Evolutionary conservation across 2,888 invertebrate species (phyloP).

Genomic region (Lymantria monacha): DNA sequence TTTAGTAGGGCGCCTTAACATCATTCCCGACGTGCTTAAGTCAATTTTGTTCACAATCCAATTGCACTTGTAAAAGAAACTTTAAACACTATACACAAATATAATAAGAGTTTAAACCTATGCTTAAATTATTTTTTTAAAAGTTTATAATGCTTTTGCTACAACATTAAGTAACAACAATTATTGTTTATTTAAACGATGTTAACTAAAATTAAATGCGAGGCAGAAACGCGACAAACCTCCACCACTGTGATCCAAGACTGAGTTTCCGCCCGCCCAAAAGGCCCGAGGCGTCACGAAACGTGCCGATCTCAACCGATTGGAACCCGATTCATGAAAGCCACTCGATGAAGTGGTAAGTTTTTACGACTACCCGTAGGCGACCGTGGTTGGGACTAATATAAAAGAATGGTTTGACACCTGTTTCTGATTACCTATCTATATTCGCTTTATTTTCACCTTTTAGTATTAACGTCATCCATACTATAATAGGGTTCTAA

Average conservation of each 20-base stretch:
- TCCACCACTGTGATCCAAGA: constrained; percentile 46
- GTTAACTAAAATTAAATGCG: constrained; percentile 43
- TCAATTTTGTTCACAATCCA: constrained; percentile 62
- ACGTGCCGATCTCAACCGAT: constrained; percentile 42
- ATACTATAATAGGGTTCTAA: background rate
- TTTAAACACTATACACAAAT: constrained; percentile 46
- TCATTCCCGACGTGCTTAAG: constrained; percentile 60
- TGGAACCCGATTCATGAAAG: constrained; percentile 62
- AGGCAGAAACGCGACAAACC: constrained; percentile 43
- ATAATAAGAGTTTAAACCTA: constrained; percentile 15
- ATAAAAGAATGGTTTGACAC: constrained; percentile 71
- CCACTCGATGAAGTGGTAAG: constrained; percentile 80
- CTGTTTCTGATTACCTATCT: constrained; percentile 57
- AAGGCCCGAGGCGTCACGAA: constrained; percentile 50
- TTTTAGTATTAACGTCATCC: background rate
- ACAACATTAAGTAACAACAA: constrained; percentile 35
- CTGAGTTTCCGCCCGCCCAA: constrained; percentile 71
- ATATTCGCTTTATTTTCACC: constrained; percentile 21
- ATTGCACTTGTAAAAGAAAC: constrained; percentile 51
- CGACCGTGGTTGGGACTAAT: constrained; percentile 64
- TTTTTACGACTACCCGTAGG: constrained; percentile 75
- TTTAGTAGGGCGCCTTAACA: constrained; percentile 55
- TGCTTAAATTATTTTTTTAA: constrained; percentile 11
- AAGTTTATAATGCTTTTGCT: constrained; percentile 15
- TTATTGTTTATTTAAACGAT: constrained; percentile 58